These are phyloP conservation scores for Poeciliopsis retropinna DNA, from an alignment of 2,113 vertebrate species.

Conservation along the genomic window DNA sequence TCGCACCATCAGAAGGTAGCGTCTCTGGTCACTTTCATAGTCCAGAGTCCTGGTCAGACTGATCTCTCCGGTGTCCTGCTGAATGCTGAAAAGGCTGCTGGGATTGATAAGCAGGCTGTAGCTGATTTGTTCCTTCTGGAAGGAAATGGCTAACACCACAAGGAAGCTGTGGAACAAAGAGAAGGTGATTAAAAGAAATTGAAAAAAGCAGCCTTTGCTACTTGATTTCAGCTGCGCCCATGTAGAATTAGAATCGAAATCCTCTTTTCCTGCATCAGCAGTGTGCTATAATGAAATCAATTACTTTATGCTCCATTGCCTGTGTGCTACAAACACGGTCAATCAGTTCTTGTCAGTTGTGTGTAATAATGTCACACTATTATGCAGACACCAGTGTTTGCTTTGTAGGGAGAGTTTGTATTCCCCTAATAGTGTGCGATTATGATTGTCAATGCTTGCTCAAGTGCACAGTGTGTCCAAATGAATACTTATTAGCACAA, in stretches of 20 bases:
- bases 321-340: conserved; percentile 42
- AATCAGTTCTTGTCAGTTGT: conserved; percentile 55
- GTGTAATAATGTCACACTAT: conserved; percentile 43
- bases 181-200: conserved; percentile 3
- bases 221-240: conserved; percentile 34
- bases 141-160: conserved; percentile 83
- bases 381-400: conserved; percentile 54
- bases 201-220: background rate
- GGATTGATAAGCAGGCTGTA: conserved; percentile 89
- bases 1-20: conserved; percentile 84
- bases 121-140: conserved; percentile 85
- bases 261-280: conserved; percentile 41
- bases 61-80: conserved; percentile 81
- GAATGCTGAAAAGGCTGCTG: conserved; percentile 85
- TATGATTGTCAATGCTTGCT: conserved; percentile 39
- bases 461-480: conserved; percentile 21
- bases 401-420: conserved; percentile 40
- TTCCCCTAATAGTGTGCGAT: conserved; percentile 32
- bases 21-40: conserved; percentile 86
- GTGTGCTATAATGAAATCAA: conserved; percentile 53
- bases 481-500: conserved; percentile 49
- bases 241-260: conserved; percentile 50
- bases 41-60: conserved; percentile 83
- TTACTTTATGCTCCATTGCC: conserved; percentile 49
- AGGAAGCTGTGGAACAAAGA: conserved; percentile 80